Conservation (phyloP, 1,140 invertebrate species). For the Heliconius nattereri region DNA sequence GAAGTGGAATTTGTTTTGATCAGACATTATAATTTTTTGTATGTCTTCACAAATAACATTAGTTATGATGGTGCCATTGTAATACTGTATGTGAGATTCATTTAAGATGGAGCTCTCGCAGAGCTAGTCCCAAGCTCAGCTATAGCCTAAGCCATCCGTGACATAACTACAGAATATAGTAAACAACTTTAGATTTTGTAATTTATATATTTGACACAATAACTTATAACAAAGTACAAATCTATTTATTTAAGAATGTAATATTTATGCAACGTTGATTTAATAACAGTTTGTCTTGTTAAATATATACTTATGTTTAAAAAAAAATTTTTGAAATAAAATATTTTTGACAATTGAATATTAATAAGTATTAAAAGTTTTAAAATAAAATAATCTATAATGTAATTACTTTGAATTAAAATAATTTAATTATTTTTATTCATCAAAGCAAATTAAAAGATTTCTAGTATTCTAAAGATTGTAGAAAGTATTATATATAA, state of each 20-base stretch:
- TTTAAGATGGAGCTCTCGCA: not conserved
- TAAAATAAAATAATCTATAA: too few relatives aligned
- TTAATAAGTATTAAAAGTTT: too few relatives aligned
- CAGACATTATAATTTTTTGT: not conserved
- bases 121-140: not conserved
- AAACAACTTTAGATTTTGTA: not conserved
- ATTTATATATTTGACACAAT: not conserved
- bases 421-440: too few relatives aligned
- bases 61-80: not conserved
- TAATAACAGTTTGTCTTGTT: not conserved
- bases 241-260: not conserved
- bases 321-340: too few relatives aligned
- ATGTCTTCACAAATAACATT: not conserved
- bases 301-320: too few relatives aligned
- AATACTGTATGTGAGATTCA: not conserved
- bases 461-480: not conserved
- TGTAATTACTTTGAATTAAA: too few relatives aligned
- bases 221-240: not conserved
- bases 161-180: slow-evolving; percentile 18
- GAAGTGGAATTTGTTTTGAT: slow-evolving; percentile 4
- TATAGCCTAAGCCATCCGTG: slow-evolving; percentile 18
- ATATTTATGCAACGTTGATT: not conserved
- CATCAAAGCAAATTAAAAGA: too few relatives aligned
- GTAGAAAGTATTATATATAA: slow-evolving; percentile 16
- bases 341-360: too few relatives aligned